Base-by-base conservation (phyloP, 2,888 invertebrate genomes). In the Heliconius sara region DNA sequence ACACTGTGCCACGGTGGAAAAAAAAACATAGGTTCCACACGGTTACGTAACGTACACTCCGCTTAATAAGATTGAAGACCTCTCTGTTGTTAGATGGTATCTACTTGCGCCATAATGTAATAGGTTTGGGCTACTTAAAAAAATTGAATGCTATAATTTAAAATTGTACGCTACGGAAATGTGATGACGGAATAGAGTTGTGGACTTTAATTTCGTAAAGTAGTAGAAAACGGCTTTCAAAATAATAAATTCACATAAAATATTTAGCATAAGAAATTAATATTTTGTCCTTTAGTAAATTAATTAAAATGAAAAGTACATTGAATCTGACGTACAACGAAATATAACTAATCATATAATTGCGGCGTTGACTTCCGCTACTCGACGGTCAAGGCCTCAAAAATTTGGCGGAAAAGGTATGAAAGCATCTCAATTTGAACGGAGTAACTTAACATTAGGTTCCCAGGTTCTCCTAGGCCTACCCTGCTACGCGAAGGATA, bases 51-150 rank as follows among this genome's bases (percentile, higher is more conserved):
- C 66, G 65, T 57, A 73, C 66, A 78, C 65, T 78, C 72, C n/a
- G 65, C 65, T 78, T 78, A 78, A 78, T 66, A 78, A 78, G 66
- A 73, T 73, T 78, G 72, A 78, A 78, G 72, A 78, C 73, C 73
- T 73, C 73, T 73, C 78, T 66, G 66, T 52, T 66, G 57, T 75
- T 75, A 75, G 75, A 75, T 47, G 75, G 65, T 66, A 75, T 75
- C 65, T 47, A 65, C 75, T 75, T 75, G 65, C 65, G 75, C 65
- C 72, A 67, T 77, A 70, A 73, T 27, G 72, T 73, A 78, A 78
- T 73, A 52, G 78, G 30, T 78, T 67, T 73, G 66, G 63, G 52
- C 52, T 73, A 75, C 43, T 75, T 65, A 47, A 66, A 65, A 74
- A 75, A 65, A 65, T 75, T 66, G 63, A 66, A 65, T 47, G 73